Evolutionary conservation across 2,888 invertebrate genomes (phyloP).

Genomic region (Norana najaformis): DNA sequence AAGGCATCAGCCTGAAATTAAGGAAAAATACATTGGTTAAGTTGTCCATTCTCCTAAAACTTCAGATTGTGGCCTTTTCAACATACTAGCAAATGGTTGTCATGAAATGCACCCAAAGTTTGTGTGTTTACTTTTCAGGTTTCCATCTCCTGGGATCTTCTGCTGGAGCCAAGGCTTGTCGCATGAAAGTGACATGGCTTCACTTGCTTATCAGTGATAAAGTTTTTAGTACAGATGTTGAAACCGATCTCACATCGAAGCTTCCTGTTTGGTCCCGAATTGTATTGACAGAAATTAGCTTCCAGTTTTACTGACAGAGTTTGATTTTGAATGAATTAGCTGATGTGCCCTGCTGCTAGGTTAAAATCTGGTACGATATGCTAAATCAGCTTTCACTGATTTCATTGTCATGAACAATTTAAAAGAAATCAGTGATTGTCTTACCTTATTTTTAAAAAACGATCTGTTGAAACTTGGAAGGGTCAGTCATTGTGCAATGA

Average conservation of each 20-base stretch:
- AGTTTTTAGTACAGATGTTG: neutral
- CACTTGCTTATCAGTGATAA: neutral
- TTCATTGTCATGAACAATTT: neutral
- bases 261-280: neutral
- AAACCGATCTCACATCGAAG: neutral
- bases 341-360: neutral
- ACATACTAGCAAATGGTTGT: neutral
- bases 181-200: neutral
- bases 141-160: neutral
- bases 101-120: neutral
- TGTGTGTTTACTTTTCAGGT: neutral
- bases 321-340: neutral
- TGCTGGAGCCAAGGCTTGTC: slow-evolving; percentile 13
- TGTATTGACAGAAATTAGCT: neutral
- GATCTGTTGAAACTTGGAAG: neutral
- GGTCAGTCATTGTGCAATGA: too few species aligned
- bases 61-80: too few species aligned
- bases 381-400: neutral
- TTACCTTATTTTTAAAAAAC: too few species aligned
- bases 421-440: neutral
- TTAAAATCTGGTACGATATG: neutral
- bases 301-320: neutral
- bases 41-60: too few species aligned
- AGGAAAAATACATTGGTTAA: too few species aligned
- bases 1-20: too few species aligned